Percentiles rank a stretch among this genome's conserved stretches.
phyloP scores from a whole-genome alignment of 2,113 vertebrate genomes.

The Trogon melanurus region DNA sequence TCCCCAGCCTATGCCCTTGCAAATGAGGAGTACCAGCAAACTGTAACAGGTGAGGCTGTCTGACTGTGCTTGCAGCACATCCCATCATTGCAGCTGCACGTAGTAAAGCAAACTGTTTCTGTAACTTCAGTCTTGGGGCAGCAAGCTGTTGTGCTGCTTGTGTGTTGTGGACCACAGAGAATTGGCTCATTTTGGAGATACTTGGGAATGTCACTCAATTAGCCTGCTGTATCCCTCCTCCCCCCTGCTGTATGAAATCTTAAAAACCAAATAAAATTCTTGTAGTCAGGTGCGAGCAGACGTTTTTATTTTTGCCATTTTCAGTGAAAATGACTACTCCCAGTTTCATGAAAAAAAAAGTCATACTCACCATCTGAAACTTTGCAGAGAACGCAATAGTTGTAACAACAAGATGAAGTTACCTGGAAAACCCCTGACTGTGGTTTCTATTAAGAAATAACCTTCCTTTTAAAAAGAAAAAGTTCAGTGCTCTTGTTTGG shows the following conservation, averaged over 20 bases:
- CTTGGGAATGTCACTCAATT: neutral
- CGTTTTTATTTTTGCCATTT: slow-evolving; percentile 50
- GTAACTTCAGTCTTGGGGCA: neutral
- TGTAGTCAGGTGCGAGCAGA: slow-evolving; percentile 15
- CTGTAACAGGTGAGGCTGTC: neutral
- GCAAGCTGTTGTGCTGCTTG: neutral
- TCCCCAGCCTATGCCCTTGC: too few species aligned
- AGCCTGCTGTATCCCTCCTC: neutral
- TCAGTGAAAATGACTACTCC: slow-evolving; percentile 52
- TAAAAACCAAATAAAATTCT: neutral
- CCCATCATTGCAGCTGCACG: neutral
- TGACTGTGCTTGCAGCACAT: neutral
- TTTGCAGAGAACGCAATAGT: slow-evolving; percentile 41
- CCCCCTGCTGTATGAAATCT: neutral
- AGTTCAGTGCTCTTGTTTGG: slow-evolving; percentile 47
- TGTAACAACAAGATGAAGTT: slow-evolving; percentile 24
- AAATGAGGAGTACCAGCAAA: neutral
- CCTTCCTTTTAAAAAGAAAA: slow-evolving; percentile 64
- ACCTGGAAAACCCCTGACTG: slow-evolving; percentile 66
- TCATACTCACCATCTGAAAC: slow-evolving; percentile 34
- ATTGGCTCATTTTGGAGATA: neutral
- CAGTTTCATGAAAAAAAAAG: slow-evolving; percentile 45
- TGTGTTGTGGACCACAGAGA: neutral
- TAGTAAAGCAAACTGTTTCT: neutral
- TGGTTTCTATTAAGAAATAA: slow-evolving; percentile 64